Percentiles rank a stretch among this genome's conserved stretches.
These are phyloP conservation scores for Orbicella faveolata DNA, from an alignment of 64 coral and sea anemone genomes.

Conservation along the genomic window DNA sequence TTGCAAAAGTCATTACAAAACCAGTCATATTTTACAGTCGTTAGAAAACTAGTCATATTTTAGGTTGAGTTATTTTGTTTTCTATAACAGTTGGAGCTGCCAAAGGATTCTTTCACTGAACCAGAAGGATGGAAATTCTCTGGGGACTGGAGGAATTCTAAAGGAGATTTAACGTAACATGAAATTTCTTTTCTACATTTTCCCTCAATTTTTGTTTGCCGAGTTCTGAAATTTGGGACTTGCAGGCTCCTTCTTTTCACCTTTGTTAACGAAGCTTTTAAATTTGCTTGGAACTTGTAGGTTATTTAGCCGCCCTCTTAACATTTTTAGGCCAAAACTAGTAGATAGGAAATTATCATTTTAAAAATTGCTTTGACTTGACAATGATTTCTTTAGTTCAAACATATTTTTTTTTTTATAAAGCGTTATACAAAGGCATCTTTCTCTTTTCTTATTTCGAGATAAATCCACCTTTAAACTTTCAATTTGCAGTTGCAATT, in stretches of 20 bases:
- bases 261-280: background rate
- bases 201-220: too few relatives aligned
- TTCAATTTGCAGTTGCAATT: too few relatives aligned
- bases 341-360: too few relatives aligned
- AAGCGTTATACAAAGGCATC: background rate
- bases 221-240: too few relatives aligned
- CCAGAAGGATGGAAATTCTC: conserved; percentile 44
- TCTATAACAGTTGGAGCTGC: conserved; percentile 22
- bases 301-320: background rate
- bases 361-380: too few relatives aligned
- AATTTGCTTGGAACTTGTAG: background rate
- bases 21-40: background rate
- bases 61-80: background rate
- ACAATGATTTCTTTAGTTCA: too few relatives aligned
- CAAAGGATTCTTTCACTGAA: conserved; percentile 44
- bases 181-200: background rate
- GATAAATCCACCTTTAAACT: too few relatives aligned
- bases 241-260: too few relatives aligned
- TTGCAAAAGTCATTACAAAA: background rate
- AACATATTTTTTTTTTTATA: too few relatives aligned
- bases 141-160: conserved; percentile 37
- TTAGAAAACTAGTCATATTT: background rate
- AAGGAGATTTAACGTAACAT: background rate
- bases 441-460: too few relatives aligned
- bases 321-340: background rate